Evolutionary conservation across 2,888 invertebrate species (phyloP).

Genomic region (Limnephilus lunatus): DNA sequence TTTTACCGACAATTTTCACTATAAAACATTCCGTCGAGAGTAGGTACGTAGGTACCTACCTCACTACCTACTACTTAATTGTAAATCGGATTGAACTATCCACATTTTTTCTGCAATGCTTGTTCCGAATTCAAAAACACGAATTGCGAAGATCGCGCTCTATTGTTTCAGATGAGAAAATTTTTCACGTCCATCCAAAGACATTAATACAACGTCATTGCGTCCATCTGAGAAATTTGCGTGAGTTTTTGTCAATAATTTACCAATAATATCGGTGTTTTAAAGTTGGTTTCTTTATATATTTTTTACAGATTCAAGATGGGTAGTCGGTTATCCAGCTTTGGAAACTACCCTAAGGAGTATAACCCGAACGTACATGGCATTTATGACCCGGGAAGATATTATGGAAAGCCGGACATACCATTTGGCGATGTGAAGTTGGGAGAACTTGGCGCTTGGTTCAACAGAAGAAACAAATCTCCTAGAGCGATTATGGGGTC

Average conservation of each 20-base stretch:
- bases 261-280: background rate
- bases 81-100: background rate
- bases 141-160: background rate
- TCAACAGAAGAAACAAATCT: constrained; percentile 89
- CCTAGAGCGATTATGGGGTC: constrained; percentile 82
- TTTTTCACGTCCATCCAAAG: too few relatives aligned
- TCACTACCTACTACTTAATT: background rate
- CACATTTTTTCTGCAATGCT: background rate
- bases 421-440: constrained; percentile 93
- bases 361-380: constrained; percentile 95
- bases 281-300: background rate
- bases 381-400: constrained; percentile 95
- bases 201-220: too few relatives aligned
- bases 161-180: background rate
- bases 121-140: background rate
- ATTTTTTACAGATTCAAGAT: background rate
- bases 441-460: constrained; percentile 88
- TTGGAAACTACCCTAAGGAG: constrained; percentile 94
- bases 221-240: background rate
- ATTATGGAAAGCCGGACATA: constrained; percentile 96
- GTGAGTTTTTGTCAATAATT: background rate
- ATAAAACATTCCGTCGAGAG: background rate
- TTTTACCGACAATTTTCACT: background rate
- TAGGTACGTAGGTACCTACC: background rate
- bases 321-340: constrained; percentile 66